Percentiles rank a stretch among this genome's conserved stretches.
phyloP scores from a whole-genome alignment of 2,113 vertebrate species.

The Actenoides lindsayi region DNA sequence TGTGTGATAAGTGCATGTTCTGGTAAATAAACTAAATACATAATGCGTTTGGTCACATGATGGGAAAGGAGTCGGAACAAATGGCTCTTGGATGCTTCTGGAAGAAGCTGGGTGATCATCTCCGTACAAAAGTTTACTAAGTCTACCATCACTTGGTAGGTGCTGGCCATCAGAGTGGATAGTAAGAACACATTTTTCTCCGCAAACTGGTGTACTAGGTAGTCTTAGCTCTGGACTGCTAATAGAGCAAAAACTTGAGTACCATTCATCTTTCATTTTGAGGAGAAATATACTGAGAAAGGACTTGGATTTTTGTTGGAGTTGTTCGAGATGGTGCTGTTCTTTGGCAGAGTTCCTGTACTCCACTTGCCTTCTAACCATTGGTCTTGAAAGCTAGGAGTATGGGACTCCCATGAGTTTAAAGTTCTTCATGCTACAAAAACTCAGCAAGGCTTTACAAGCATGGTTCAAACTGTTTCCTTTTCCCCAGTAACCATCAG shows the following conservation, averaged over 20 bases:
- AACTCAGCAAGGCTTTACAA: neutral
- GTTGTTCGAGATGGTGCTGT: neutral
- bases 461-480: neutral
- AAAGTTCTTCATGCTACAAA: neutral
- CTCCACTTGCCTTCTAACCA: neutral
- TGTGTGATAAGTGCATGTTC: neutral
- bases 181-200: neutral
- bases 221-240: neutral
- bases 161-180: neutral
- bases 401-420: neutral
- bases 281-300: neutral
- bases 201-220: neutral
- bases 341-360: neutral
- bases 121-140: neutral
- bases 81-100: neutral
- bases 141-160: neutral
- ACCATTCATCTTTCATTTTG: fast-evolving
- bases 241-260: neutral
- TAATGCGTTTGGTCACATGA: neutral
- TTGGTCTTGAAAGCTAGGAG: neutral
- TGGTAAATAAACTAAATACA: neutral
- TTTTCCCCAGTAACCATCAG: neutral
- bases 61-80: neutral
- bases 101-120: neutral
- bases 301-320: neutral